Conservation (phyloP, 2,888 invertebrate genomes). For the Abscondita cerata region DNA sequence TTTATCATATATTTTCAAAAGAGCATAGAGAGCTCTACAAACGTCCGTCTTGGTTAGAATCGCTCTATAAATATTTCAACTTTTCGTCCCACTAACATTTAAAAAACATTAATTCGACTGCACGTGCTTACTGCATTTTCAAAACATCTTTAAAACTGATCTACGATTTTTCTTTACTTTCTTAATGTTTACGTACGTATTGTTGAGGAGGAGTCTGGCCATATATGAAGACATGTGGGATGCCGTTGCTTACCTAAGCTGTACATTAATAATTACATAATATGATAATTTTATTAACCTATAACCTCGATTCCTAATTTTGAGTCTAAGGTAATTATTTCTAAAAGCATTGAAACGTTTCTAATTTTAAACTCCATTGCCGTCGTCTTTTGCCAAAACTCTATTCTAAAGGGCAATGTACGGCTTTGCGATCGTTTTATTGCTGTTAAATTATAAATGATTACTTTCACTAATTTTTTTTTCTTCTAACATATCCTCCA, state of each 20-base stretch:
- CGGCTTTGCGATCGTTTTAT: conserved; percentile 1
- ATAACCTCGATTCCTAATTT: not conserved
- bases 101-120: conserved; percentile 8
- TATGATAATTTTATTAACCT: not conserved
- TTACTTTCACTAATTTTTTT: not conserved
- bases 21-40: conserved; percentile 12
- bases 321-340: not conserved
- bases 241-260: not conserved
- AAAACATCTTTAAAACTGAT: conserved; percentile 10
- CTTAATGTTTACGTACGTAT: conserved; percentile 19
- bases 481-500: too few species aligned
- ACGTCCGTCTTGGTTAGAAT: conserved; percentile 7
- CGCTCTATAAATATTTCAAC: conserved; percentile 22
- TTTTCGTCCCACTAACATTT: conserved; percentile 18
- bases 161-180: not conserved
- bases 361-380: conserved; percentile 41
- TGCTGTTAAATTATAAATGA: not conserved
- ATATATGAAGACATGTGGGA: conserved; percentile 23
- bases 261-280: conserved; percentile 12
- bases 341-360: not conserved
- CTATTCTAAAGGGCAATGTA: conserved; percentile 41
- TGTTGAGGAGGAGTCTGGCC: conserved; percentile 18
- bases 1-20: conserved; percentile 15
- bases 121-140: conserved; percentile 9
- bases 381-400: conserved; percentile 40